Conservation (phyloP, 2,797 vertebrate genomes). For the Enteromius thamalakanensis region DNA sequence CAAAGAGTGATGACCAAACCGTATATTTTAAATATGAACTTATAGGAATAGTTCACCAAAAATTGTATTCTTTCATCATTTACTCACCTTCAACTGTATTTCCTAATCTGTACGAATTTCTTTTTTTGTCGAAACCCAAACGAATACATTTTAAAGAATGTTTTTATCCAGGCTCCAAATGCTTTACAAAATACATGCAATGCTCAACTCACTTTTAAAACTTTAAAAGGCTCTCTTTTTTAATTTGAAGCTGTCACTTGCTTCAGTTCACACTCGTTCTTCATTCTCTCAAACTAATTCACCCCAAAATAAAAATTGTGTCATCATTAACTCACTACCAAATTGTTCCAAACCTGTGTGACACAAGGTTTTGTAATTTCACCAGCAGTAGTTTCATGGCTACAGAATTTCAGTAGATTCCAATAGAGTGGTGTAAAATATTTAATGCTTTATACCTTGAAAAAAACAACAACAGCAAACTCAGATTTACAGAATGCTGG, state of each 20-base stretch:
- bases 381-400: not conserved
- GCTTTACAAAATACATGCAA: not conserved
- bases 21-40: not conserved
- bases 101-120: too few species aligned
- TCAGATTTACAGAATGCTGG: conserved; percentile 19
- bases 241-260: not conserved
- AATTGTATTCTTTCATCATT: too few species aligned
- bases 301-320: too few species aligned
- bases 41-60: too few species aligned
- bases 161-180: not conserved
- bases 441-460: conserved; percentile 16
- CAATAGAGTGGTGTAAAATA: not conserved
- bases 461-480: conserved; percentile 10
- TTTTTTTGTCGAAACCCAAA: too few species aligned
- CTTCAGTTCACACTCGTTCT: not conserved
- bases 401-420: not conserved
- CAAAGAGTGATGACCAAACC: not conserved
- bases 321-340: not conserved
- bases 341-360: not conserved
- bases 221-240: not conserved
- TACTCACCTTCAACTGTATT: too few species aligned
- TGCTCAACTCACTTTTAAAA: too few species aligned
- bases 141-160: too few species aligned
- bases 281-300: not conserved
- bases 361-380: not conserved